phyloP scores from a whole-genome alignment of 2,888 invertebrate genomes.

The Microlaimidae sp. region DNA sequence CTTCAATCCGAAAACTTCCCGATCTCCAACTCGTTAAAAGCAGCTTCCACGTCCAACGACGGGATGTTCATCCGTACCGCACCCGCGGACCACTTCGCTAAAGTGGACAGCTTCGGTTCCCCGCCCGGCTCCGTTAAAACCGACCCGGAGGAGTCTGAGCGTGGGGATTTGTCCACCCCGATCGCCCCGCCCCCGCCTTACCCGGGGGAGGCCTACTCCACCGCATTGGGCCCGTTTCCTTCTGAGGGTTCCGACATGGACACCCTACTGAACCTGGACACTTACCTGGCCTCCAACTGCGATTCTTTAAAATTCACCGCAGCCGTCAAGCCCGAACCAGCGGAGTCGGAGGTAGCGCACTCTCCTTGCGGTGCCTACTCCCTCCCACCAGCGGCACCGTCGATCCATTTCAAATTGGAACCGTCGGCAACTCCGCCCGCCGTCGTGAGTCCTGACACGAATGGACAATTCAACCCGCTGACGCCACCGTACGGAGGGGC shows the following conservation, averaged over 20 bases:
- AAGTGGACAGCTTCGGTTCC: too few species aligned
- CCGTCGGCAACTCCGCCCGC: neutral
- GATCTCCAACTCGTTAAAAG: neutral
- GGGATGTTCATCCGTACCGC: neutral
- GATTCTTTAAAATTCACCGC: too few species aligned
- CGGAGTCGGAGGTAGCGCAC: too few species aligned
- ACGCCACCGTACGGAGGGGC: neutral
- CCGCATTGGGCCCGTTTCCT: neutral
- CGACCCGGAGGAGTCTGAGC: too few species aligned
- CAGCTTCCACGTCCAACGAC: neutral
- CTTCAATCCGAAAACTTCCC: slow-evolving; percentile 10
- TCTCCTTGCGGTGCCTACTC: neutral
- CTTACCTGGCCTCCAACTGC: neutral
- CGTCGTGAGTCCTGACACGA: too few species aligned
- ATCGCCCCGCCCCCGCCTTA: neutral
- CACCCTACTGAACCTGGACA: neutral
- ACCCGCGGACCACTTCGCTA: too few species aligned
- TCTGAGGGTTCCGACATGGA: neutral
- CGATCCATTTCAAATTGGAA: neutral
- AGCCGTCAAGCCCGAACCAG: neutral
- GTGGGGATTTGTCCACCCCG: neutral
- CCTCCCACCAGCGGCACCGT: neutral
- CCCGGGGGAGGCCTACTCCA: neutral
- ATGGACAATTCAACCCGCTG: too few species aligned
- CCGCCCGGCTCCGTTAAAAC: too few species aligned